phyloP scores from a whole-genome alignment of 2,113 vertebrate genomes.

The Nestor notabilis region DNA sequence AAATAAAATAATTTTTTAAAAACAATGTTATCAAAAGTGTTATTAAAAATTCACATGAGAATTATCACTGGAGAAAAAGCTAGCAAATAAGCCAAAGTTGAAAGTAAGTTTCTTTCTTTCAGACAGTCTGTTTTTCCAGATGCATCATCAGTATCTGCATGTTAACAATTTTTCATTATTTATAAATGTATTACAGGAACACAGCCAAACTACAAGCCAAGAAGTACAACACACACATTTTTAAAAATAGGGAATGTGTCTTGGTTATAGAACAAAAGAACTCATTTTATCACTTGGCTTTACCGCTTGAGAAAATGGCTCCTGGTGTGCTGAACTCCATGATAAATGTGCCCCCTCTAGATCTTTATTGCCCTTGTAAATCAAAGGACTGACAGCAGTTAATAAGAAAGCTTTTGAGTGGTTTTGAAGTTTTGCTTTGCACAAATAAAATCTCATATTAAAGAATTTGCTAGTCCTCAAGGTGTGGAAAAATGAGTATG shows the following conservation, averaged over 20 bases:
- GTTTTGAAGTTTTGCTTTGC: slow-evolving; percentile 86
- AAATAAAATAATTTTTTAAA: neutral
- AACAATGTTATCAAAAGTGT: neutral
- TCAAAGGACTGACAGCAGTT: slow-evolving; percentile 84
- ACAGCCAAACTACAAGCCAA: slow-evolving; percentile 62
- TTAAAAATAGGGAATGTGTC: slow-evolving; percentile 70
- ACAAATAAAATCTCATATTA: slow-evolving; percentile 85
- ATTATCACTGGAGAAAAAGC: slow-evolving; percentile 20
- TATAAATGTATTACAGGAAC: slow-evolving; percentile 30
- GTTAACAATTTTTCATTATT: slow-evolving; percentile 63
- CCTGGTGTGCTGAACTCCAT: slow-evolving; percentile 81
- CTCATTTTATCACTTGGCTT: slow-evolving; percentile 83
- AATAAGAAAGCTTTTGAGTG: slow-evolving; percentile 86
- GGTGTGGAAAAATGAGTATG: slow-evolving; percentile 75
- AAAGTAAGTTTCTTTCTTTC: neutral
- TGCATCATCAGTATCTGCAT: slow-evolving; percentile 48
- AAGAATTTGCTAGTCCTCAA: slow-evolving; percentile 83
- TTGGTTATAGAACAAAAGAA: slow-evolving; percentile 85
- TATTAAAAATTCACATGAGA: neutral
- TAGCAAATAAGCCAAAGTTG: neutral
- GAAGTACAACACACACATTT: slow-evolving; percentile 54
- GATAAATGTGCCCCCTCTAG: slow-evolving; percentile 85
- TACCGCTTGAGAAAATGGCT: slow-evolving; percentile 82
- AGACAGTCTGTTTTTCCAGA: slow-evolving; percentile 50
- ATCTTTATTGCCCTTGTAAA: slow-evolving; percentile 88